Percentiles rank a stretch among this genome's conserved stretches.
Conservation (phyloP, 2,113 vertebrate species). For the Elephas maximus region DNA sequence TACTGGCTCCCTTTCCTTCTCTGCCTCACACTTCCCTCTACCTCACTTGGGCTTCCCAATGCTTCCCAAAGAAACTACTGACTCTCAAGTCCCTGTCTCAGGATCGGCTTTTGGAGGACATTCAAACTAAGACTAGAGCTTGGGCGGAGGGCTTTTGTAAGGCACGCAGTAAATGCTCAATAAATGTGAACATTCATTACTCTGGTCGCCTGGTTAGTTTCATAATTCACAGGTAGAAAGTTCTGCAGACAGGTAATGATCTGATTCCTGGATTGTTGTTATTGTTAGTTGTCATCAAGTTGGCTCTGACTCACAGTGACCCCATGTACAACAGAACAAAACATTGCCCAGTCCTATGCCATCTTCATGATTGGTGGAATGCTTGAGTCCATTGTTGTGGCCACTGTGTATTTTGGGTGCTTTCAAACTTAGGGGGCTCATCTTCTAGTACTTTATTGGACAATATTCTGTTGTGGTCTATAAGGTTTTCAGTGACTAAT, state of each 20-base stretch:
- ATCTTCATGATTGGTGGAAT: no score
- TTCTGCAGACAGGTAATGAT: not conserved
- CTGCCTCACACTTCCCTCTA: not conserved
- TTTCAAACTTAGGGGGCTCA: no score
- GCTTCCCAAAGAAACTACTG: accelerated
- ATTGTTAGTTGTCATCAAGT: no score
- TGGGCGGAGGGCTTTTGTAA: not conserved
- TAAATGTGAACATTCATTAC: no score
- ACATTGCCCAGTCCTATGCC: no score
- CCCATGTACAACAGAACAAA: no score
- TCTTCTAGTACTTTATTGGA: no score
- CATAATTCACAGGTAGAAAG: not conserved
- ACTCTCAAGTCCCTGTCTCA: not conserved
- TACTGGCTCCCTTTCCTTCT: not conserved
- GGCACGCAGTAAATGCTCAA: not conserved
- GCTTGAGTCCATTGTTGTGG: no score
- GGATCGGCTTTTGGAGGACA: not conserved
- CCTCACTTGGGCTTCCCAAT: not conserved
- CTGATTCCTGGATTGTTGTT: not conserved
- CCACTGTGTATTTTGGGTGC: no score
- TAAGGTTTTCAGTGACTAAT: no score
- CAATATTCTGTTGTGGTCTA: no score
- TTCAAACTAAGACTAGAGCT: not conserved
- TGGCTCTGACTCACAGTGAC: no score
- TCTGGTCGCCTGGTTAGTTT: not conserved